phyloP scores from a whole-genome alignment of 2,888 invertebrate genomes.

The Callosobruchus maculatus region DNA sequence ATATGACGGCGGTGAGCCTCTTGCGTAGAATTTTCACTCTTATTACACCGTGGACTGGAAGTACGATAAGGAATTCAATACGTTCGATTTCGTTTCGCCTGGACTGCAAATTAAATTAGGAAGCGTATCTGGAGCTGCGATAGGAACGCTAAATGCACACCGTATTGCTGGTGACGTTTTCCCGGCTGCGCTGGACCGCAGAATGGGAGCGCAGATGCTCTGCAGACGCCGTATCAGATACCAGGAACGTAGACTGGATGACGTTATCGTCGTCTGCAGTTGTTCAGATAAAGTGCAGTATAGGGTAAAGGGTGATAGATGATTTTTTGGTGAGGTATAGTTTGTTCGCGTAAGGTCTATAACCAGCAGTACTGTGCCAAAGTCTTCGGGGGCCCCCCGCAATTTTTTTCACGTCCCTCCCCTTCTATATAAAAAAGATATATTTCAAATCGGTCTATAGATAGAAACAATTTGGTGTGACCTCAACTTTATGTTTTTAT shows the following conservation, averaged over 20 bases:
- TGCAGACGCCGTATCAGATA: background rate
- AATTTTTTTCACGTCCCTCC: too few relatives aligned
- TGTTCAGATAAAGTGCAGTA: background rate
- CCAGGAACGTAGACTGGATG: background rate
- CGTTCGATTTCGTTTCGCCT: background rate
- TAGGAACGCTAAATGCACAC: background rate
- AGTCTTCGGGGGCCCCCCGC: too few relatives aligned
- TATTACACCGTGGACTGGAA: background rate
- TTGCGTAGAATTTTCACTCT: background rate
- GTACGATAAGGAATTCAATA: background rate
- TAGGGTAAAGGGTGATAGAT: too few relatives aligned
- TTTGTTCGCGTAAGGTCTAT: too few relatives aligned
- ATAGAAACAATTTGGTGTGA: too few relatives aligned
- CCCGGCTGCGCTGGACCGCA: background rate
- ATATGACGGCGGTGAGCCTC: background rate
- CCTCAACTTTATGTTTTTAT: too few relatives aligned
- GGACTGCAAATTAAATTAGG: background rate
- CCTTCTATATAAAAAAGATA: too few relatives aligned
- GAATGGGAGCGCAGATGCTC: background rate
- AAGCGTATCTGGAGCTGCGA: background rate
- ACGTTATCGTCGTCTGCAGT: background rate
- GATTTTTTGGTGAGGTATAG: too few relatives aligned
- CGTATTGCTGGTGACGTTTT: background rate
- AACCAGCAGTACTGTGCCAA: too few relatives aligned
- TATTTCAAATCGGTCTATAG: too few relatives aligned